Conservation (phyloP, 2,797 vertebrate genomes). For the Scleropages formosus region DNA sequence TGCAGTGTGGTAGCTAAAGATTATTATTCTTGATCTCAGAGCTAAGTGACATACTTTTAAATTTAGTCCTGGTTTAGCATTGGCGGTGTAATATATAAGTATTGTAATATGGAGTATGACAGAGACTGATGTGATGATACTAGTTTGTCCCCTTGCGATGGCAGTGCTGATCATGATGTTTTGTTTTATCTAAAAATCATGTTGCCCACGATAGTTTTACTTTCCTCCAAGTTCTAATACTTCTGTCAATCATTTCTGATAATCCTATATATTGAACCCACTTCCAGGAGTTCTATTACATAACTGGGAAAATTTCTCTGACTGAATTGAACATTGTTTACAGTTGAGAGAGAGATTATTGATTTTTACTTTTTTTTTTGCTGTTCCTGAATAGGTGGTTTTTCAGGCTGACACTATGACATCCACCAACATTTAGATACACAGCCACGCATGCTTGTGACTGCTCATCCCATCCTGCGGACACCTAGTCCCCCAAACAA, state of each 20-base stretch:
- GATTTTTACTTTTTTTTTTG: slow-evolving; percentile 21
- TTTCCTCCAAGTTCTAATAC: neutral
- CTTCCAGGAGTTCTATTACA: neutral
- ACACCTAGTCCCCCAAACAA: slow-evolving; percentile 37
- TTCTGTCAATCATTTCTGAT: too few relatives aligned
- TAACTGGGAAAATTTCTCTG: neutral
- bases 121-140: too few relatives aligned
- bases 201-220: neutral
- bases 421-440: neutral
- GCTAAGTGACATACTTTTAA: too few relatives aligned
- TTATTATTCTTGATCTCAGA: too few relatives aligned
- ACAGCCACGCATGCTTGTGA: neutral
- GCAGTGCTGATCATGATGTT: neutral
- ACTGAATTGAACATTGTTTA: neutral
- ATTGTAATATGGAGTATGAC: too few relatives aligned
- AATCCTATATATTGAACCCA: slow-evolving; percentile 40
- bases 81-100: neutral
- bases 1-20: too few relatives aligned
- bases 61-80: neutral
- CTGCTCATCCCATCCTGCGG: neutral
- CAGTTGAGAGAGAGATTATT: neutral
- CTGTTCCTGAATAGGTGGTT: neutral
- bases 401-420: neutral
- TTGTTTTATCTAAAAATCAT: neutral
- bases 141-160: neutral